A percentile compares a stretch with the other conserved stretches of the same genome.
These are phyloP conservation scores for Heliconius hermathena DNA, from an alignment of 1,140 invertebrate species.

Conservation along the genomic window DNA sequence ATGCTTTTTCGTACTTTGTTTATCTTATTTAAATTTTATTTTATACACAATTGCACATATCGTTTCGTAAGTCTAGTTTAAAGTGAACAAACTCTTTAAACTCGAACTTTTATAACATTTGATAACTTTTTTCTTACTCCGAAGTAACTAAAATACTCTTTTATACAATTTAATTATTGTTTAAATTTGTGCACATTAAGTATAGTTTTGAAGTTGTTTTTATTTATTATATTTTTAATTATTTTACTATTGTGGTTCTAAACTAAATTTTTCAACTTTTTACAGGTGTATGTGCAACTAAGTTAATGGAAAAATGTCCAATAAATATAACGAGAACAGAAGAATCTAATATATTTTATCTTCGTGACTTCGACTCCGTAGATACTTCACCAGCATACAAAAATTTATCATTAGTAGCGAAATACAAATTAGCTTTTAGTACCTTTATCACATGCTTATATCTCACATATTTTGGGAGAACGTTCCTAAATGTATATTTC, in stretches of 20 bases:
- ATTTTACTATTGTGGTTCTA: not conserved
- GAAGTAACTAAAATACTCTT: too few relatives aligned
- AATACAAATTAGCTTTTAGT: slow-evolving; percentile 41
- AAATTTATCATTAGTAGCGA: slow-evolving; percentile 30
- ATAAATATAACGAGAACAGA: slow-evolving; percentile 36
- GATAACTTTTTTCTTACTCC: too few relatives aligned
- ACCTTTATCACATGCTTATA: slow-evolving; percentile 36
- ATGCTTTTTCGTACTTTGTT: too few relatives aligned
- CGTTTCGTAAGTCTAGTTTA: too few relatives aligned
- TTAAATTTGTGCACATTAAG: too few relatives aligned
- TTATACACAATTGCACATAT: too few relatives aligned
- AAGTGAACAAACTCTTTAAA: too few relatives aligned
- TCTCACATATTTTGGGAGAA: slow-evolving; percentile 39
- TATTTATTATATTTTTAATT: too few relatives aligned
- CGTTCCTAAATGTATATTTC: slow-evolving; percentile 41
- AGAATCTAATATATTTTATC: slow-evolving; percentile 31
- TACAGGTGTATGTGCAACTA: slow-evolving; percentile 41
- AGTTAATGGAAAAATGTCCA: slow-evolving; percentile 40
- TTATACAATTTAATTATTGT: too few relatives aligned
- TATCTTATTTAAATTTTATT: too few relatives aligned
- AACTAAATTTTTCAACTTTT: slow-evolving; percentile 1
- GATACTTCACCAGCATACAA: slow-evolving; percentile 41
- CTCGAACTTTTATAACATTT: too few relatives aligned
- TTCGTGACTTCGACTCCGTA: slow-evolving; percentile 44
- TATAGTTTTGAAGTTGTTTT: too few relatives aligned